Conservation (phyloP, 2,797 vertebrate genomes). For the Ptychobarbus kaznakovi region DNA sequence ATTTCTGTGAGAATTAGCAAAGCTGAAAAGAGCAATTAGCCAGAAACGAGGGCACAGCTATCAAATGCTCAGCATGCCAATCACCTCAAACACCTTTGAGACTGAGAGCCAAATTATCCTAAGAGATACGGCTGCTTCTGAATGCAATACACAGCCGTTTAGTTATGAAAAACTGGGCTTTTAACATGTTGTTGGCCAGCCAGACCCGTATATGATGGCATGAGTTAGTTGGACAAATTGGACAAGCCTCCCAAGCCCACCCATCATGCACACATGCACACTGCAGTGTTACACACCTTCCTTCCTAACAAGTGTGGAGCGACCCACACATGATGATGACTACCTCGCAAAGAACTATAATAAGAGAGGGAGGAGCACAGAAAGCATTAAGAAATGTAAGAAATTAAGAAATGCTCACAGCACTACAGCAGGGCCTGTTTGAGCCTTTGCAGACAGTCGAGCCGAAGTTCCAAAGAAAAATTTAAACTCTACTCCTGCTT, state of each 20-base stretch:
- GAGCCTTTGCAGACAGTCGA: no score
- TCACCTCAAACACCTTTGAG: constrained; percentile 48
- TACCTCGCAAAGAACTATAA: constrained; percentile 1
- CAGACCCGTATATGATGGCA: constrained; percentile 6
- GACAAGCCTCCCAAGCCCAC: constrained; percentile 30
- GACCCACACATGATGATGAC: constrained; percentile 25
- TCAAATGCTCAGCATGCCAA: constrained; percentile 48
- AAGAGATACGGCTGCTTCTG: constrained; percentile 30
- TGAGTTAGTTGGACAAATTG: constrained; percentile 39
- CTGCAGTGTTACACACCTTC: constrained; percentile 25
- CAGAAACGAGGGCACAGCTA: constrained; percentile 41
- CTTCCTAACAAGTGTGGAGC: constrained; percentile 10
- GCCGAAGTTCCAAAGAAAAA: no score
- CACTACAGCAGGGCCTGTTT: no score
- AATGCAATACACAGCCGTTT: constrained; percentile 29
- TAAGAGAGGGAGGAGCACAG: neutral
- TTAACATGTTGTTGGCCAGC: neutral
- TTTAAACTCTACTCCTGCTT: no score
- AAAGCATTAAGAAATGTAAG: neutral
- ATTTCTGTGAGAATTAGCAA: constrained; percentile 36
- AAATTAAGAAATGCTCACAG: no score
- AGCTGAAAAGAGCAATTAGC: constrained; percentile 51
- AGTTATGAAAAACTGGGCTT: constrained; percentile 14
- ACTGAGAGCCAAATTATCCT: constrained; percentile 48
- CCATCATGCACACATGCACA: constrained; percentile 43